Evolutionary conservation across 2,113 vertebrate genomes (phyloP), one percentile per base, ranked within the genome.

Genomic region (Gopherus flavomarginatus): DNA sequence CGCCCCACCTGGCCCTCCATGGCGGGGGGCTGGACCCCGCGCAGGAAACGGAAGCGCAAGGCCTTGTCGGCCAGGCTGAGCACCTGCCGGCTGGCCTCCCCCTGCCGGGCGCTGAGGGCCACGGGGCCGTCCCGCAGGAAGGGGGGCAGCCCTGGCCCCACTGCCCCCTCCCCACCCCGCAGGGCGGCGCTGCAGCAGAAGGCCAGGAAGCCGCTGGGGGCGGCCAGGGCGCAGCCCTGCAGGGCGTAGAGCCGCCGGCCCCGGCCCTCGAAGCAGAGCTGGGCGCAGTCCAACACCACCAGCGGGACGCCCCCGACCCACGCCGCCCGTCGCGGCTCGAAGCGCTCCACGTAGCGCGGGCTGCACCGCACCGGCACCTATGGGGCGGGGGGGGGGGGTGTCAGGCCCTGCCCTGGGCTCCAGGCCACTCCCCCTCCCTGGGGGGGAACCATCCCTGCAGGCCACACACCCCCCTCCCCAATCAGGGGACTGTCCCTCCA

Each of bases 31-130:
- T 97, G 93, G 22, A 96, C 56, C 13, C 56, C 29, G 12, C 90
- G 89, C 62, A 96, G 86, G 54, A 97, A 96, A 29, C 90, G 92
- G 80, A 95, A 96, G 47, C 86, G 56, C 5, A 96, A 89, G 3
- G 80, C 94, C 82, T 97, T 97, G 75, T 96, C 95, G 0, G 91
- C 89, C 47, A 96, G 88, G 83, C 96, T 96, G 13, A 97, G 84
- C 11, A 97, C 95, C 49, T 95, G 93, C 35, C 92, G 88, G 72
- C 86, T 85, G n/a, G 86, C 59, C 10, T 49, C 65, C 22, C 86
- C 88, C 85, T 95, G 94, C 29, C 85, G 57, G 14, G 81, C 77
- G 6, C 88, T 82, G 35, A 94, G 42, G 26, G 56, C 35, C 8
- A 87, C 50, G 3, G 88, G 50, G 22, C 44, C 65, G 1, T 75